Base-by-base conservation (phyloP, 2,113 vertebrate species). In the Sus scrofa region DNA sequence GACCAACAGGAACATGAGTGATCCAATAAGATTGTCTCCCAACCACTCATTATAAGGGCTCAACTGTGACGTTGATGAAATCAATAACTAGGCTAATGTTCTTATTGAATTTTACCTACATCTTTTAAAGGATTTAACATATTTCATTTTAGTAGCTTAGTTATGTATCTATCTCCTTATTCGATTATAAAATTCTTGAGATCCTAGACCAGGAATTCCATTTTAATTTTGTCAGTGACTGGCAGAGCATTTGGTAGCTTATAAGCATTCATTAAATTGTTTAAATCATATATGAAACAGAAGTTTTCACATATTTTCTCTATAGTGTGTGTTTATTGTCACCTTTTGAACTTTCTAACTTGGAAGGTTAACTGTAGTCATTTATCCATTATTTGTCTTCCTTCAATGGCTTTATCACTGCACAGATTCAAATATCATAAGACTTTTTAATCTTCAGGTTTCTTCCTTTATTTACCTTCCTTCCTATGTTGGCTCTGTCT, bases 331-430 rank as follows among this genome's bases (percentile, higher is more conserved):
- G 20, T 10, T 89, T 78, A 37, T 78, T 83, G 6, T 54, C 24
- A 70, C 15, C 9, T 14, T 82, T 95, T 68, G 30, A 63, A 7
- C 26, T 79, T 74, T 86, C 44, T 27, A 50, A 77, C 30, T 62
- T 87, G 44, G 15, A 73, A 94, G 9, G 3, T 75, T 90, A 95
- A 54, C 74, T 82, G n/a, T 20, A 73, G 18, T 74, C 58, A 84
- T 96, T 97, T 98, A 98, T 89, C 97, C 63, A 96, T 96, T 70
- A 78, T 93, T 95, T 98, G 94, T 97, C 97, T 98, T 62, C 44
- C 34, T 92, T 83, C 90, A 98, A 92, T 96, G 63, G 44, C 83
- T 96, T 96, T 88, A 97, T 96, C 58, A 58, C 96, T 89, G 60
- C 54, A 97, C 78, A 91, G 74, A 87, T 96, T 97, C 97, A 97